A percentile compares a stretch with the other conserved stretches of the same genome.
Conservation (phyloP, 2,113 vertebrate species). For the Rhineura floridana region DNA sequence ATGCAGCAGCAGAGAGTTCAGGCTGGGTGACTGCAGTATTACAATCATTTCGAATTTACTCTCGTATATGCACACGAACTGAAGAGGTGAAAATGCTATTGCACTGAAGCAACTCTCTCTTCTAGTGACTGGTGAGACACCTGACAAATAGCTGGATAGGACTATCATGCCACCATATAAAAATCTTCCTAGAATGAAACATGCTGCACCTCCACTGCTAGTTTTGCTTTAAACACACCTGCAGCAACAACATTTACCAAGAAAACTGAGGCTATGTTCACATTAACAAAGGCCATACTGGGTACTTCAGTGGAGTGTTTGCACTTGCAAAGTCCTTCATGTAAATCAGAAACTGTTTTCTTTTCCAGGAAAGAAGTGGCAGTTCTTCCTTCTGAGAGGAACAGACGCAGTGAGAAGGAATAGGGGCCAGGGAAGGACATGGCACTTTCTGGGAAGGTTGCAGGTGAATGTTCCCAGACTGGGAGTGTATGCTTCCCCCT, state of each 20-base stretch:
- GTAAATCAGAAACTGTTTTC: background rate
- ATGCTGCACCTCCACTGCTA: background rate
- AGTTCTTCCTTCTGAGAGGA: background rate
- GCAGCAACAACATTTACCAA: rapidly evolving
- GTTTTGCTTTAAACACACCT: background rate
- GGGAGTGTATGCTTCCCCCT: background rate
- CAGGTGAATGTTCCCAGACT: background rate
- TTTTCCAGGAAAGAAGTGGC: background rate
- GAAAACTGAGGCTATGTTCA: background rate
- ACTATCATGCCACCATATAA: background rate
- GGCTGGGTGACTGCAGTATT: rapidly evolving
- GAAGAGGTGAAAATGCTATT: background rate
- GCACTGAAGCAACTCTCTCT: background rate
- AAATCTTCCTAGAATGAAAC: background rate
- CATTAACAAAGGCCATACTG: no score
- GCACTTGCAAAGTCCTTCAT: background rate
- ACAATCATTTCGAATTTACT: rapidly evolving
- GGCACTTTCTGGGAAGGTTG: background rate
- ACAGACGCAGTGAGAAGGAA: background rate
- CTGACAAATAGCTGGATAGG: background rate
- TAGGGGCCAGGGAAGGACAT: rapidly evolving
- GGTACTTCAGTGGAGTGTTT: background rate
- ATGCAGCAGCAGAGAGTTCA: rapidly evolving
- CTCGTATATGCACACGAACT: background rate
- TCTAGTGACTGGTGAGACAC: background rate